Base-by-base conservation (phyloP, 2,888 invertebrate species). In the Protophormia terraenovae region DNA sequence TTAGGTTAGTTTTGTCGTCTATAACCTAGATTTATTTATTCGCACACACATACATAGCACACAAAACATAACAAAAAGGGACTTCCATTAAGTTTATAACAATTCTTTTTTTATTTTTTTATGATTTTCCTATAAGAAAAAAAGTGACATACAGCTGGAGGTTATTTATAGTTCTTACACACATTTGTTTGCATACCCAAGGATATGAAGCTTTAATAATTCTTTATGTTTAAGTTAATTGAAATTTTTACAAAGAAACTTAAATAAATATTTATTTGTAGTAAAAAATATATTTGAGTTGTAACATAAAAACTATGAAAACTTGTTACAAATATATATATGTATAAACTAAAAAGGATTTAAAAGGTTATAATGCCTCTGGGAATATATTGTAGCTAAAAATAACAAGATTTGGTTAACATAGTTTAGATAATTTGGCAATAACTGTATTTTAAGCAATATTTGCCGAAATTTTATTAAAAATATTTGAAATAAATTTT, bases 151-250 rank as follows among this genome's bases (percentile, higher is more conserved):
- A 58, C 10, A 80, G 66, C 73, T 80, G 24, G 45, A 45, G 64
- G 73, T 73, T 80, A 50, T 80, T 66, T 80, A 38, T n/a, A 58
- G 27, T 66, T 58, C 58, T 47, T 27, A 60, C 71, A 73, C 73
- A 80, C 53, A 45, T 19, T 38, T 69, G 53, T 66, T 64, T 80
- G 72, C 53, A 55, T 66, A 72, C 58, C 45, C 47, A 58, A 58
- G 47, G 80, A 55, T 47, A 71, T 38, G 16, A 27, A 35, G 45
- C 73, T 66, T 80, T 55, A 73, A 80, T 50, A 73, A 66, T 67
- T 73, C 73, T 35, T 66, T 80, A n/a, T 35, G 47, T 58, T 55
- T 19, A 64, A 80, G 47, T 66, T 73, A 80, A 80, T 80, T 60
- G 80, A 73, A 66, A 58, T 73, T 67, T n/a, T 66, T 27, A 47